Percentiles rank a stretch among this genome's conserved stretches.
Conservation (phyloP, 2,113 vertebrate genomes). For the Oncorhynchus mykiss region DNA sequence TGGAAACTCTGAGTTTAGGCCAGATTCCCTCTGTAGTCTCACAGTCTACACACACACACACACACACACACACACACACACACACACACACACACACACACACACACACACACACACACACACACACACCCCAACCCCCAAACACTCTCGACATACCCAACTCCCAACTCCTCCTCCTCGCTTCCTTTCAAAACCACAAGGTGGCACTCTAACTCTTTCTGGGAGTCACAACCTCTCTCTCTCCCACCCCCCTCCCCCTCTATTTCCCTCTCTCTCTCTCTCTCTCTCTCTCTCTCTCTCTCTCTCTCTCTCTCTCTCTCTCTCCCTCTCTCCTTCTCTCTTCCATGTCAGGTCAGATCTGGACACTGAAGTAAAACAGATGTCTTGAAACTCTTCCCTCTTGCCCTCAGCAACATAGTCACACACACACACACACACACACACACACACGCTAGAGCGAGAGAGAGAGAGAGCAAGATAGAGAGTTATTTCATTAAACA, state of each 20-base stretch:
- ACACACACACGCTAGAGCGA: background rate
- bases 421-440: conserved; percentile 5
- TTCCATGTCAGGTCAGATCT: conserved; percentile 51
- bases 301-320: background rate
- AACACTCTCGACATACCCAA: conserved; percentile 4
- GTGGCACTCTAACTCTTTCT: conserved; percentile 59
- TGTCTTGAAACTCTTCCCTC: conserved; percentile 36
- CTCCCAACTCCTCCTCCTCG: background rate
- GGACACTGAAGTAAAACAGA: conserved; percentile 51
- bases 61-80: conserved; percentile 17
- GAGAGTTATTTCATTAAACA: conserved; percentile 2
- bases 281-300: no score
- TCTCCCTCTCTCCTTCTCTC: conserved; percentile 6
- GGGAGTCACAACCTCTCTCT: background rate
- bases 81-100: background rate
- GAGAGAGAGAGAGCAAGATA: no score
- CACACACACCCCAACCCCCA: conserved; percentile 11
- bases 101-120: no score
- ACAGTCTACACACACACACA: background rate
- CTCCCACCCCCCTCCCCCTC: no score
- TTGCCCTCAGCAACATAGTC: conserved; percentile 8
- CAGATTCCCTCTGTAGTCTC: conserved; percentile 39
- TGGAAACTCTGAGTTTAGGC: conserved; percentile 69
- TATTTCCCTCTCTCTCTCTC: background rate
- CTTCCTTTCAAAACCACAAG: conserved; percentile 46